A percentile compares a stretch with the other conserved stretches of the same genome.
These are phyloP conservation scores for Frankliniella intonsa DNA, from an alignment of 2,888 invertebrate species.

Conservation along the genomic window DNA sequence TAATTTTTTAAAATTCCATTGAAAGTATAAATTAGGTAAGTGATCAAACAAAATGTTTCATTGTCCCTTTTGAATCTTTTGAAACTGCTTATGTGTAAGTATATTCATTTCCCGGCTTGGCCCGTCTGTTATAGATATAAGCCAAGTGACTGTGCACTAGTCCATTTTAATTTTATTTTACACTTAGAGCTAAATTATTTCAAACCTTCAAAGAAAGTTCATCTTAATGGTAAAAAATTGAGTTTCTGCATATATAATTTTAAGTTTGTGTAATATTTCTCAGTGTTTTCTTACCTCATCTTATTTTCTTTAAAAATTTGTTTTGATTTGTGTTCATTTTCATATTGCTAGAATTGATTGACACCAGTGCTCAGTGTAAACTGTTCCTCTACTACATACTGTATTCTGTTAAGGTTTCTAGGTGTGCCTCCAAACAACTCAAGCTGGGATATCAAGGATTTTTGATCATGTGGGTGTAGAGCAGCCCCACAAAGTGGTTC, in stretches of 20 bases:
- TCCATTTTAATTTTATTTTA: neutral
- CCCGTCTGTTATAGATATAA: neutral
- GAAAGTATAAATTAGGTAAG: no score
- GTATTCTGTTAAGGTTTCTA: constrained; percentile 24
- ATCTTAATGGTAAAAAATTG: neutral
- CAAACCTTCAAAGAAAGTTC: no score
- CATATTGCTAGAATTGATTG: neutral
- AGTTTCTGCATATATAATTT: neutral
- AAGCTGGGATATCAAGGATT: constrained; percentile 58
- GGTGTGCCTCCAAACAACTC: constrained; percentile 24
- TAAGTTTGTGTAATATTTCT: neutral
- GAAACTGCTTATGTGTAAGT: neutral
- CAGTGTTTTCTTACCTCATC: neutral
- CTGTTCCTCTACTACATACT: neutral
- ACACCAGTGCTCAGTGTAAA: neutral
- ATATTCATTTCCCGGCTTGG: neutral
- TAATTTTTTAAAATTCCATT: no score
- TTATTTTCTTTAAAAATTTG: neutral
- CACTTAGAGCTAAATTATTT: neutral
- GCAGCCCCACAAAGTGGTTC: constrained; percentile 36
- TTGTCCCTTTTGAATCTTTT: neutral
- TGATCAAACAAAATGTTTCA: no score
- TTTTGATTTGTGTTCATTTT: neutral
- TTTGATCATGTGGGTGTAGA: constrained; percentile 57
- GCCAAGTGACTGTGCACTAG: neutral